Evolutionary conservation across 2,797 vertebrate genomes (phyloP), one percentile per base, ranked within the genome.

Genomic region (Melanotaenia maccullochi): DNA sequence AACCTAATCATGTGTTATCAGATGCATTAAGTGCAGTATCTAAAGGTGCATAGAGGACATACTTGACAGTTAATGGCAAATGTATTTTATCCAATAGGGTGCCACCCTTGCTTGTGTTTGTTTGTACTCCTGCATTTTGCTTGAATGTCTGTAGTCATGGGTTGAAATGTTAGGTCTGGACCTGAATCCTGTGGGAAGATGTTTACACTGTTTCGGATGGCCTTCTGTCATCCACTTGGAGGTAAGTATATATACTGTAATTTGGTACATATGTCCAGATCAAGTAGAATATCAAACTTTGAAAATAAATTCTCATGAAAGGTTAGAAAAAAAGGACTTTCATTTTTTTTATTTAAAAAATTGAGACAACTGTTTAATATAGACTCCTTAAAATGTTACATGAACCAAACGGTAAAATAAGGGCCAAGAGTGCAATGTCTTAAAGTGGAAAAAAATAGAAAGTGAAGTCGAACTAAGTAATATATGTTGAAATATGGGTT

Each of bases 11-110:
- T 44, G 16, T 49, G 71, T 78, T 57, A 73, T 89, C 73, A 70
- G 63, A 71, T 65, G 76, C 67, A 85, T 81, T 73, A 73, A 54
- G 36, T 71, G 24, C 76, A 84, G 79, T 79, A 81, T 90, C 81
- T 76, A 65, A n/a, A 38, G 70, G 28, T 12, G 3, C 42, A 4
- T 12, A 70, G 77, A 89, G 79, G 86, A 81, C 78, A 58, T 25
- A 3, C 24, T 47, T 67, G 82, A 79, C 58, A 57, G 38, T 18
- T 11, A 79, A 79, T 55, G 52, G 35, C 32, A 73, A 67, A 81
- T 79, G 65, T 65, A 73, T 69, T 65, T 71, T 59, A 66, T 14
- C 12, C 0, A 9, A 3, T 79, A 52, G 75, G 84, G 59, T 28
- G 16, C 38, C 9, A 22, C 8, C 44, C 13, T 36, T 38, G 9